Conservation (phyloP, 37 sponge, comb jelly and placozoan genomes). For the Spongia lamella region DNA sequence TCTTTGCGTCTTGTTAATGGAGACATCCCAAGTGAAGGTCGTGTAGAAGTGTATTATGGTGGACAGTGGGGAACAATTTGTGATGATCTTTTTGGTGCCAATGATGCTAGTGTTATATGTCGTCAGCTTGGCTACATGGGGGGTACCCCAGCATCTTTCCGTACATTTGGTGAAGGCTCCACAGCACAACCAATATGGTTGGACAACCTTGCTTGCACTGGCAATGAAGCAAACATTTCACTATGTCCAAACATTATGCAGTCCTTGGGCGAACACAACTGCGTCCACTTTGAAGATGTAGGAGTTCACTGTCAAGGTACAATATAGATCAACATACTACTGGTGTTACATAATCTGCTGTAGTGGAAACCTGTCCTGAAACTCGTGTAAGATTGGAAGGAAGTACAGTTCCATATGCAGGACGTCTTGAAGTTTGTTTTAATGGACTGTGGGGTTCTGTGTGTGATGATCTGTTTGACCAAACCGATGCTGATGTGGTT, state of each 20-base stretch:
- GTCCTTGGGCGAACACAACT: conserved; percentile 2
- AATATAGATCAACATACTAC: not conserved
- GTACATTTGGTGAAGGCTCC: not conserved
- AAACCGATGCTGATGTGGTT: too few relatives aligned
- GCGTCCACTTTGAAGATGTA: conserved; percentile 39
- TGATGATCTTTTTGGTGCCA: conserved; percentile 11
- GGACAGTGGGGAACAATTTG: conserved; percentile 39
- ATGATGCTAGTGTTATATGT: conserved; percentile 44
- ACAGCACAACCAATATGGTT: not conserved
- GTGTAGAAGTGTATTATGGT: conserved; percentile 17
- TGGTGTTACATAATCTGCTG: not conserved
- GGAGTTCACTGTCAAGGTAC: conserved; percentile 18
- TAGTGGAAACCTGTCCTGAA: not conserved
- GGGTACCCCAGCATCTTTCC: not conserved
- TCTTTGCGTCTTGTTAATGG: conserved; percentile 24
- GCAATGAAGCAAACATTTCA: conserved; percentile 7
- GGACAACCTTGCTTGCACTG: conserved; percentile 18
- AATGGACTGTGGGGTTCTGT: too few relatives aligned
- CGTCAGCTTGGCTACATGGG: conserved; percentile 36
- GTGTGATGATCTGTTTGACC: not conserved
- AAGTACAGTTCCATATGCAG: not conserved
- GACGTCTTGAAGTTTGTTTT: too few relatives aligned
- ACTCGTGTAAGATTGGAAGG: not conserved
- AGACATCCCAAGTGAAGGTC: not conserved
- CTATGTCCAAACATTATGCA: conserved; percentile 1